Conservation (phyloP, 2,797 vertebrate genomes). For the Poeciliopsis turneri region DNA sequence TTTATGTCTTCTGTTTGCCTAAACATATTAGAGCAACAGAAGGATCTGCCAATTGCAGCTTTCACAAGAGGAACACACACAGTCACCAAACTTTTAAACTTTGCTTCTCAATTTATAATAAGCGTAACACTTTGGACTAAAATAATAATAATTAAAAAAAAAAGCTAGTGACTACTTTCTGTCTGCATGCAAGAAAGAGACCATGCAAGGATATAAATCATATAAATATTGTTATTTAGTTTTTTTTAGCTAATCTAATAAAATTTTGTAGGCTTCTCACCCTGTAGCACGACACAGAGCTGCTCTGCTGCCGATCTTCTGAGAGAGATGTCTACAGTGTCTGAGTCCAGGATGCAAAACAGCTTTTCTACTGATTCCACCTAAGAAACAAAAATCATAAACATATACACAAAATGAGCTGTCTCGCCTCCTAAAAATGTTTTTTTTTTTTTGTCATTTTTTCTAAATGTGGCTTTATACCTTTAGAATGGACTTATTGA, state of each 20-base stretch:
- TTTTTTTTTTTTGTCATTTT: slow-evolving; percentile 1
- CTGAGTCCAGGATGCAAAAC: slow-evolving; percentile 87
- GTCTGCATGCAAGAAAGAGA: slow-evolving; percentile 2
- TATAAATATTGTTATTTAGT: not conserved
- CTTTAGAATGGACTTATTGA: slow-evolving; percentile 88
- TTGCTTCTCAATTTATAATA: slow-evolving; percentile 17
- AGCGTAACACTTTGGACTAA: not conserved
- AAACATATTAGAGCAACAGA: slow-evolving; percentile 47
- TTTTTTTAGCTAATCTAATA: not conserved
- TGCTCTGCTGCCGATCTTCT: slow-evolving; percentile 93
- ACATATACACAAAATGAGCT: slow-evolving; percentile 4
- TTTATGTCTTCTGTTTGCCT: slow-evolving; percentile 44
- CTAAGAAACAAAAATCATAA: slow-evolving; percentile 63
- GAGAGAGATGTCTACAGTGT: slow-evolving; percentile 86
- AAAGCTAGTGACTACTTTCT: slow-evolving; percentile 6
- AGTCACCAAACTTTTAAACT: slow-evolving; percentile 28
- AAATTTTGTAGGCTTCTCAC: slow-evolving; percentile 70
- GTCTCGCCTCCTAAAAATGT: not conserved
- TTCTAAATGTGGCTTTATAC: slow-evolving; percentile 64
- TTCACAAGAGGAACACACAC: not conserved
- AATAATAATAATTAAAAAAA: slow-evolving; percentile 15
- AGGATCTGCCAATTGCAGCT: slow-evolving; percentile 29
- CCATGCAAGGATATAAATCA: not conserved
- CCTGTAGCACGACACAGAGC: slow-evolving; percentile 91
- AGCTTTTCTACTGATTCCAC: slow-evolving; percentile 91